A percentile compares a stretch with the other conserved stretches of the same genome.
Evolutionary conservation across 2,113 vertebrate species (phyloP).

Genomic region (Pipa parva): DNA sequence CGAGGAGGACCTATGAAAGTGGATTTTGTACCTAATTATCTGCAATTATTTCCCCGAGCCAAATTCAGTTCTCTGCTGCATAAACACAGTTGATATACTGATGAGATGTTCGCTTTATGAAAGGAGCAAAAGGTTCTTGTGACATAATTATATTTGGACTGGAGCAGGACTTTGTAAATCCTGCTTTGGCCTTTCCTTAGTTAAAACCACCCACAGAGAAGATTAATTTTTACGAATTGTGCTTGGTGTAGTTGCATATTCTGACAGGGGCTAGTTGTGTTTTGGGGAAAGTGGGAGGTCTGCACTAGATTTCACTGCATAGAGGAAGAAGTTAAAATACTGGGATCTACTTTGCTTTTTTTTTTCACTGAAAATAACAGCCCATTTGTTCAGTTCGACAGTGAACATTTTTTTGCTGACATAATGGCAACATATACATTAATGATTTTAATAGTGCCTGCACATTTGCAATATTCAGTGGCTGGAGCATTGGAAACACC

Average conservation of each 20-base stretch:
- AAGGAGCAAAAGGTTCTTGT: background rate
- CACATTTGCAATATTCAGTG: too few relatives aligned
- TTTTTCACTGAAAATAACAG: too few relatives aligned
- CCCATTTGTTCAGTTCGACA: too few relatives aligned
- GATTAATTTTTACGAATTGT: constrained; percentile 21
- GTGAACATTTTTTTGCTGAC: too few relatives aligned
- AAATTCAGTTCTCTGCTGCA: background rate
- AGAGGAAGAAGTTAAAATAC: too few relatives aligned
- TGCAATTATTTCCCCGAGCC: too few relatives aligned
- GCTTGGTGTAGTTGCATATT: constrained; percentile 4
- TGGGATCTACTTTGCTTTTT: too few relatives aligned
- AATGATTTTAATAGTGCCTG: too few relatives aligned
- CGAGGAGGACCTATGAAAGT: too few relatives aligned
- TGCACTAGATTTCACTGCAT: background rate
- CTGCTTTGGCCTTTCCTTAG: constrained; percentile 6
- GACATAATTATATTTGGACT: constrained; percentile 12
- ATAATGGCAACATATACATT: too few relatives aligned
- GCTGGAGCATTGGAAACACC: too few relatives aligned
- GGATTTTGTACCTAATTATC: too few relatives aligned
- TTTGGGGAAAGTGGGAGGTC: constrained; percentile 22
- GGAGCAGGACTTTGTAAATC: constrained; percentile 23
- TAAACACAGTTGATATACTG: background rate
- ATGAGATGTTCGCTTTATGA: background rate
- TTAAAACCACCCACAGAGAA: constrained; percentile 33
- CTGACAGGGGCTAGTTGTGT: constrained; percentile 4